phyloP scores from a whole-genome alignment of 2,113 vertebrate genomes.

The Lycocorax pyrrhopterus region DNA sequence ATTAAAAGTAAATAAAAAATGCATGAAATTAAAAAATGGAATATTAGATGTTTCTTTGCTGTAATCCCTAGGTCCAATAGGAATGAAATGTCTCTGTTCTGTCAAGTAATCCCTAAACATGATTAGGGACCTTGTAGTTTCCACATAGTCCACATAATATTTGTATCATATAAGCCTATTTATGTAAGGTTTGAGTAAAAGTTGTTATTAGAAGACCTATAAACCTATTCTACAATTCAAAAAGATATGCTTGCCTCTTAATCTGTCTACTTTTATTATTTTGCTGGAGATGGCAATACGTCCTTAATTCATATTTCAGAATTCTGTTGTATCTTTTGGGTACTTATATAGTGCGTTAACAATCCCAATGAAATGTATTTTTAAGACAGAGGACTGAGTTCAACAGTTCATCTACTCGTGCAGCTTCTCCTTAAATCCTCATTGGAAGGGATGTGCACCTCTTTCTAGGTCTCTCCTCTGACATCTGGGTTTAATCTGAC shows the following conservation, averaged over 20 bases:
- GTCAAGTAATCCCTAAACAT: constrained; percentile 86
- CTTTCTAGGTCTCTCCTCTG: neutral
- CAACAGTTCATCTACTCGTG: constrained; percentile 42
- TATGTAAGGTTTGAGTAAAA: constrained; percentile 80
- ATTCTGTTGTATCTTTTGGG: constrained; percentile 49
- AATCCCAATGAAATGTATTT: constrained; percentile 49
- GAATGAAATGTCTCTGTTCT: constrained; percentile 80
- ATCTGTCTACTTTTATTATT: constrained; percentile 74
- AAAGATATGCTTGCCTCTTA: constrained; percentile 72
- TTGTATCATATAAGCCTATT: constrained; percentile 84
- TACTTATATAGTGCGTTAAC: constrained; percentile 6
- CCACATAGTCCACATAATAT: constrained; percentile 75
- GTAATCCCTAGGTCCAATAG: constrained; percentile 79
- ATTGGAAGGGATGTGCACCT: neutral
- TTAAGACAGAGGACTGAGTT: constrained; percentile 55
- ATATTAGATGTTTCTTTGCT: constrained; percentile 83
- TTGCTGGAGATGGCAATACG: constrained; percentile 51
- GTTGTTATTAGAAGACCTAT: constrained; percentile 80
- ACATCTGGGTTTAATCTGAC: neutral
- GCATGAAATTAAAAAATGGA: constrained; percentile 86
- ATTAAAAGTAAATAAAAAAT: constrained; percentile 88
- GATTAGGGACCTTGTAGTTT: constrained; percentile 84
- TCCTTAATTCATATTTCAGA: constrained; percentile 73
- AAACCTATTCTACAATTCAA: constrained; percentile 79
- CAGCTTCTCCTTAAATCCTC: neutral